Percentiles rank a stretch among this genome's conserved stretches.
These are phyloP conservation scores for Cantharis rustica DNA, from an alignment of 2,888 invertebrate species.

Conservation along the genomic window DNA sequence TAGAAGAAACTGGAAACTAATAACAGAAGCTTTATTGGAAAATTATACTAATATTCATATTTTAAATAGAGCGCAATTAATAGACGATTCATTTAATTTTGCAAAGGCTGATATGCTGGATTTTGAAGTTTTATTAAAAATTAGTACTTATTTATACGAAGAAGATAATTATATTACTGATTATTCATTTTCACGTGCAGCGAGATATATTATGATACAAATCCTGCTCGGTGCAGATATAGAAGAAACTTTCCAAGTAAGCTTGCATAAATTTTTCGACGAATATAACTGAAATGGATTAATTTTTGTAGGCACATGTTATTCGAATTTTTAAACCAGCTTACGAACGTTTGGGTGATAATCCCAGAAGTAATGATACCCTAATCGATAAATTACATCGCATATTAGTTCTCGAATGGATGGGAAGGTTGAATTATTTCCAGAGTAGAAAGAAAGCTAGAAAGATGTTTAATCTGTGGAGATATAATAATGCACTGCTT, in stretches of 20 bases:
- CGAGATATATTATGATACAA: neutral
- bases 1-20: conserved; percentile 64
- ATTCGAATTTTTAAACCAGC: neutral
- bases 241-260: neutral
- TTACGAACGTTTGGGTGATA: conserved; percentile 15
- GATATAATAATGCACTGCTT: conserved; percentile 45
- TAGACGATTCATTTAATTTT: conserved; percentile 74
- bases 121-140: conserved; percentile 60
- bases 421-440: conserved; percentile 64
- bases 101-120: conserved; percentile 64
- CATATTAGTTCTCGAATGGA: conserved; percentile 63
- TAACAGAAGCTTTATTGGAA: conserved; percentile 58
- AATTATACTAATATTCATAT: conserved; percentile 60
- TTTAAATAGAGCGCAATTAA: conserved; percentile 73
- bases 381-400: conserved; percentile 64
- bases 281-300: neutral
- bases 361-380: conserved; percentile 50
- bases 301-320: conserved; percentile 13
- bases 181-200: neutral
- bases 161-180: conserved; percentile 62
- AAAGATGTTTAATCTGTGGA: conserved; percentile 52
- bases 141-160: conserved; percentile 63
- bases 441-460: conserved; percentile 61
- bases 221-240: neutral
- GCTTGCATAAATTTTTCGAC: neutral